Conservation (phyloP, 2,888 invertebrate genomes). For the Kuschelorhynchus macadamiae region DNA sequence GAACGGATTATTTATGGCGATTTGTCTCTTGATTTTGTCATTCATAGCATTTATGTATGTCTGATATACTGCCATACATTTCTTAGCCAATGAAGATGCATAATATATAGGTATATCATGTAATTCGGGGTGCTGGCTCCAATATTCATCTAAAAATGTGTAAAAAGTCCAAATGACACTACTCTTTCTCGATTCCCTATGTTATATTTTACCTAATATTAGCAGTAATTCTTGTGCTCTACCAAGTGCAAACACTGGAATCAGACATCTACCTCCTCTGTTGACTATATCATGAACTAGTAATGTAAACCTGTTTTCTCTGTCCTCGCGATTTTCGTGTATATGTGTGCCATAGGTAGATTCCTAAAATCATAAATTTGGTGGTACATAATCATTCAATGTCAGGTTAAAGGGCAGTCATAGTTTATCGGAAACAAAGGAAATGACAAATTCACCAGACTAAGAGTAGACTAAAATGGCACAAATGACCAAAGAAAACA, state of each 20-base stretch:
- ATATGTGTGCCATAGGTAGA: conserved; percentile 99
- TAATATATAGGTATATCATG: conserved; percentile 99
- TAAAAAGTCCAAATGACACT: not conserved
- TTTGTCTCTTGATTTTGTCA: conserved; percentile 94
- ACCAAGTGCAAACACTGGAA: conserved; percentile 98
- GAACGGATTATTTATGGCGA: conserved; percentile 98
- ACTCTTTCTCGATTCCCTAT: not conserved
- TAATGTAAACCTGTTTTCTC: conserved; percentile 93
- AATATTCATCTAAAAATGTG: conserved; percentile 88
- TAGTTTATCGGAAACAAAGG: no score
- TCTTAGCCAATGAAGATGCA: conserved; percentile 98
- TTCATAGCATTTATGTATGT: conserved; percentile 99
- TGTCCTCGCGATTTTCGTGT: conserved; percentile 97
- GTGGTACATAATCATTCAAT: no score
- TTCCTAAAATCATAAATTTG: conserved; percentile 79
- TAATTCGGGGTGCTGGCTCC: conserved; percentile 96
- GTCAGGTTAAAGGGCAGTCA: no score
- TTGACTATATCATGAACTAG: conserved; percentile 96
- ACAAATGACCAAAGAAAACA: no score
- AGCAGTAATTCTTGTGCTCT: conserved; percentile 96
- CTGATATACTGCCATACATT: conserved; percentile 99
- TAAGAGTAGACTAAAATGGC: not conserved
- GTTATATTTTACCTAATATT: conserved; percentile 70
- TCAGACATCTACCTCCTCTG: conserved; percentile 97
- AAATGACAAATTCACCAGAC: not conserved